Evolutionary conservation across 2,113 vertebrate genomes (phyloP), one percentile per base, ranked within the genome.

Genomic region (Empidonax alnorum): DNA sequence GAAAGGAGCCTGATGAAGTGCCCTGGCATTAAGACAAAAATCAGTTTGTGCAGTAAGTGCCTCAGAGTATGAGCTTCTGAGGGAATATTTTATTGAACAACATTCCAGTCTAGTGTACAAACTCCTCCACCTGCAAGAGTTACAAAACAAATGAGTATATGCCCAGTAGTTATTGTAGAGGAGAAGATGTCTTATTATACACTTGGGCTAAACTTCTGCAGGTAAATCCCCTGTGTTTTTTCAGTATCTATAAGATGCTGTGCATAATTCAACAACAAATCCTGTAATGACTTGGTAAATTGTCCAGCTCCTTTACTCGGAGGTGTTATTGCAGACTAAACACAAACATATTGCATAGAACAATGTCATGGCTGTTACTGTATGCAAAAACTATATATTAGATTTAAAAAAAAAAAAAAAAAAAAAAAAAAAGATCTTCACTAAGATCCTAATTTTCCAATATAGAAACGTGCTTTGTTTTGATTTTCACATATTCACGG

Each of bases 21-120:
- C 47, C 78, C 72, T 83, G 63, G 78, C 67, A 88, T 88, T 80
- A 89, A 95, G 89, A 76, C 89, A 93, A 82, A 83, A 92, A 85
- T 80, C 87, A 65, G 56, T 72, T 90, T 78, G 58, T 80, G 80
- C 44, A 72, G 30, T 80, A 83, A 83, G 59, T 55, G 55, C 47
- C 65, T 91, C 59, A n/a, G 69, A 90, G 24, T 49, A 27, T 17
- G 50, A 75, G 46, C 27, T 90, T 95, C 55, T 76, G 50, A 93
- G 53, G 71, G 37, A 90, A 90, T 92, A 88, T 82, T 89, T 80
- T 86, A 85, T 68, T 77, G 65, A 81, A 42, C 4, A 76, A 33
- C 17, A 66, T 62, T 71, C n/a, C 66, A 77, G 49, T 44, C 49
- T 52, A 12, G 39, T 55, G 25, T 52, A 79, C 31, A 84, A 77